Conservation (phyloP, 2,113 vertebrate genomes). For the Aldabrachelys gigantea region DNA sequence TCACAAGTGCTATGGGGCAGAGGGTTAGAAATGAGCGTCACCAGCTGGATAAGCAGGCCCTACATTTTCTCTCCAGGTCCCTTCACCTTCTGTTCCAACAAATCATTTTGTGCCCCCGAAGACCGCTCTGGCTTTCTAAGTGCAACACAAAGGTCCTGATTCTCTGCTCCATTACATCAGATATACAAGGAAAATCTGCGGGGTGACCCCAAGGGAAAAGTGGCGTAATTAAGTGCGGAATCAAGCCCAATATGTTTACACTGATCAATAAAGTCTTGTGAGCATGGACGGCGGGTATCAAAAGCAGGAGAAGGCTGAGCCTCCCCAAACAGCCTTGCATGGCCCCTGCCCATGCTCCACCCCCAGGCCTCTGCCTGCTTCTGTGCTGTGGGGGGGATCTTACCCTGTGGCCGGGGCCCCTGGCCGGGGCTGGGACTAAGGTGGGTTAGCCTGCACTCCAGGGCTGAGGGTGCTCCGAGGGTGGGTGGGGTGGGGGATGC, state of each 20-base stretch:
- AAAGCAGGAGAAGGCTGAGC: no score
- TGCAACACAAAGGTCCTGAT: neutral
- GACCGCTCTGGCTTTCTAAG: neutral
- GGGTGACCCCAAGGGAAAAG: neutral
- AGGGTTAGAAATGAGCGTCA: neutral
- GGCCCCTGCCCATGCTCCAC: no score
- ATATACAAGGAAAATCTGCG: neutral
- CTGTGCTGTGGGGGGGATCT: no score
- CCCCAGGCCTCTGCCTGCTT: no score
- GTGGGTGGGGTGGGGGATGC: no score
- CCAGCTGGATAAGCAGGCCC: neutral
- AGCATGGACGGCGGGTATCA: no score
- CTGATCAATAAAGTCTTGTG: neutral
- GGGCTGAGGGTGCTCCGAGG: no score
- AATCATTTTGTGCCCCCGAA: neutral
- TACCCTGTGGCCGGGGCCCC: no score
- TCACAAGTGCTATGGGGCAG: fast-evolving
- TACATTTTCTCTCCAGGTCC: neutral
- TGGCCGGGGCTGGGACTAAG: no score
- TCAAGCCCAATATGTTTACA: neutral
- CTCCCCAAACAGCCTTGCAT: no score
- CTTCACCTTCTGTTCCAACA: neutral
- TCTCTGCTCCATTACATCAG: neutral
- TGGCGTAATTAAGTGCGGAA: neutral
- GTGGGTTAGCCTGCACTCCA: no score